Conservation (phyloP, 2,797 vertebrate genomes). For the Serranus cabrilla region DNA sequence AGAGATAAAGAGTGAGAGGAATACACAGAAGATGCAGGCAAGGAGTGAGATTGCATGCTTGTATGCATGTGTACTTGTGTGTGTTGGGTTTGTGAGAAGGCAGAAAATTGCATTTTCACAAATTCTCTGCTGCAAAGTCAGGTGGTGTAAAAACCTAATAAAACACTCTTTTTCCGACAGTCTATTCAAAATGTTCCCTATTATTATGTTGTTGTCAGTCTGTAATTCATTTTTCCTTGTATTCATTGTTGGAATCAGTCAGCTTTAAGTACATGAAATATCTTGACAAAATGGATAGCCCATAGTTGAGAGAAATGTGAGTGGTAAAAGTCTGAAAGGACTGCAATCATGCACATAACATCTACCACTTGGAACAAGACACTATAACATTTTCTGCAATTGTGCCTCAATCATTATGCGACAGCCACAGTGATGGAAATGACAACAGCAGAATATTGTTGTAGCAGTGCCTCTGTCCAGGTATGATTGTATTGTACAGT, state of each 20-base stretch:
- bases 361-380: slow-evolving; percentile 9
- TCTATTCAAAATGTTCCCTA: slow-evolving; percentile 4
- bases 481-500: slow-evolving; percentile 6
- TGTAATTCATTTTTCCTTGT: slow-evolving; percentile 13
- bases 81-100: background rate
- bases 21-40: slow-evolving; percentile 4
- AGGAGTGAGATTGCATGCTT: background rate
- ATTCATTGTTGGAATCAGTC: slow-evolving; percentile 12
- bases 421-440: slow-evolving; percentile 10
- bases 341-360: slow-evolving; percentile 29
- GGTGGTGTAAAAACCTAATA: background rate
- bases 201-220: background rate
- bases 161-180: background rate
- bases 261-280: slow-evolving; percentile 16
- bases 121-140: slow-evolving; percentile 11
- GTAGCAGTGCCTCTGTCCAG: slow-evolving; percentile 10
- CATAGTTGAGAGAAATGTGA: slow-evolving; percentile 1
- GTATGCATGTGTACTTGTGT: background rate
- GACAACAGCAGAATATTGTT: slow-evolving; percentile 11
- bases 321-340: slow-evolving; percentile 30
- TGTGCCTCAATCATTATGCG: slow-evolving; percentile 17
- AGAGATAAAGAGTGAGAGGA: slow-evolving; percentile 24
- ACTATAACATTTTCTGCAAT: slow-evolving; percentile 12
- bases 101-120: background rate
- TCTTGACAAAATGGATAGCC: background rate